Percentiles rank a stretch among this genome's conserved stretches.
phyloP scores from a whole-genome alignment of 2,797 vertebrate genomes.

The Gymnothorax javanicus region DNA sequence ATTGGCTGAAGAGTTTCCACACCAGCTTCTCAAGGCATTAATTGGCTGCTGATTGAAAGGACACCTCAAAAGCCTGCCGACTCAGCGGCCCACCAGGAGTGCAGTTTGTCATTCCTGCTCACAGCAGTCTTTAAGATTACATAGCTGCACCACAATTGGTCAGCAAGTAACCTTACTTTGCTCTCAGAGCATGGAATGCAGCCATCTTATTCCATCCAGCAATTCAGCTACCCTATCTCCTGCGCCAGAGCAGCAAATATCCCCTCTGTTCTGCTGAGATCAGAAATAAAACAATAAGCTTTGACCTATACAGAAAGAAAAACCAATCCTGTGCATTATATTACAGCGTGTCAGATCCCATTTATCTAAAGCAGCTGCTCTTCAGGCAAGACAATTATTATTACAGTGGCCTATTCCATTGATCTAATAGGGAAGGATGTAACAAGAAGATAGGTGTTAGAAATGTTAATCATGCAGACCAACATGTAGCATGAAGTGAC shows the following conservation, averaged over 20 bases:
- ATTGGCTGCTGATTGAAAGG: no score
- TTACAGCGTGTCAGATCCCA: neutral
- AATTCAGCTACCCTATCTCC: neutral
- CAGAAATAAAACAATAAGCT: neutral
- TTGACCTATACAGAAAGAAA: neutral
- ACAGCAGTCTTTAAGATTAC: neutral
- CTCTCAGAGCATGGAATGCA: neutral
- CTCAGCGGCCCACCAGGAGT: no score
- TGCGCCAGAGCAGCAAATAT: neutral
- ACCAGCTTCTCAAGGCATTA: no score
- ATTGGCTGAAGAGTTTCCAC: no score
- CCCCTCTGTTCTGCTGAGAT: neutral
- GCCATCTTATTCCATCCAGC: neutral
- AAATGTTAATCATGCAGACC: neutral
- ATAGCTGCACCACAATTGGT: neutral
- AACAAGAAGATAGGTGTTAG: neutral
- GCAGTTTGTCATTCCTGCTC: neutral
- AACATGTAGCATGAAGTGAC: neutral
- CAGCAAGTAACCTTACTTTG: neutral
- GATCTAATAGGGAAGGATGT: neutral
- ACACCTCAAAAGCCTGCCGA: no score
- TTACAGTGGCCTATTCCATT: neutral
- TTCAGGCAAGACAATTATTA: neutral
- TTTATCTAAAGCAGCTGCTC: constrained; percentile 6
- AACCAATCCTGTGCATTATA: neutral